Conservation (phyloP, 2,797 vertebrate genomes). For the Micromesistius poutassou region DNA sequence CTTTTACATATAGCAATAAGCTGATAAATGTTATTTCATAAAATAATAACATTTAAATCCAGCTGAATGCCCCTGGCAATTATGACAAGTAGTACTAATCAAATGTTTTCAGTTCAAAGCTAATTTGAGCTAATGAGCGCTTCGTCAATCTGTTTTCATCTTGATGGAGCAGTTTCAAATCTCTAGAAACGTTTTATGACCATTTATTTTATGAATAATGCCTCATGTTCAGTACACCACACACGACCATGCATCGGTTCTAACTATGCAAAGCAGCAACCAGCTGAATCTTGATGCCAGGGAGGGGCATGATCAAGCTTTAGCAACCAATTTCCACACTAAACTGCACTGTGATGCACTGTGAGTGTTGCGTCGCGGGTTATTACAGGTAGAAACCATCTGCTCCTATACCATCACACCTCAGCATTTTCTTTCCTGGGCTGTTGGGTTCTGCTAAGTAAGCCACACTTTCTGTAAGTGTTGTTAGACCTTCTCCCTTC, state of each 20-base stretch:
- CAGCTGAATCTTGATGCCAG: too few relatives aligned
- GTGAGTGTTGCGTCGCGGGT: background rate
- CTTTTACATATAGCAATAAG: background rate
- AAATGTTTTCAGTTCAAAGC: background rate
- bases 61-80: background rate
- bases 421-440: background rate
- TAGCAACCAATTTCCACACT: background rate
- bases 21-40: background rate
- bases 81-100: background rate
- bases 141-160: background rate
- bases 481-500: background rate
- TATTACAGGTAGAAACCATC: background rate
- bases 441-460: too few relatives aligned
- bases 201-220: background rate
- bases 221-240: background rate
- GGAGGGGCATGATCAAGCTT: background rate
- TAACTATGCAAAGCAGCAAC: too few relatives aligned
- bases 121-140: background rate
- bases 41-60: constrained; percentile 2
- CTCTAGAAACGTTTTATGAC: background rate
- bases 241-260: background rate
- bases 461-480: too few relatives aligned
- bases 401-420: background rate
- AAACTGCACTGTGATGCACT: background rate
- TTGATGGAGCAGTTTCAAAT: background rate